These are phyloP conservation scores for Drosophila rubida DNA, from an alignment of 2,888 invertebrate species.

Conservation along the genomic window DNA sequence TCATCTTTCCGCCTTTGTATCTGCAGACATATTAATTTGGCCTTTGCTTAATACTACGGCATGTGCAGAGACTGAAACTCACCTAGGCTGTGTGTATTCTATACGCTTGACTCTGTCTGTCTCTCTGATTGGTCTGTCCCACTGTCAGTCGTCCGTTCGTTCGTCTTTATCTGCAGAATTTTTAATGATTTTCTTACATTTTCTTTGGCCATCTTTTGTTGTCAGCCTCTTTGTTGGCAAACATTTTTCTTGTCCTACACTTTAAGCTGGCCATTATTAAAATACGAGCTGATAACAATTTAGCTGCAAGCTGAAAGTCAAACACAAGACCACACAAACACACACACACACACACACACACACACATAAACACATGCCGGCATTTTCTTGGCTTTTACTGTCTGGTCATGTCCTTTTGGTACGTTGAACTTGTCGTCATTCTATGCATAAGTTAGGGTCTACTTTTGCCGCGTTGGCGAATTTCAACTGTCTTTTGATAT, in stretches of 20 bases:
- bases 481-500: constrained; percentile 50
- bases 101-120: background rate
- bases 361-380: constrained; percentile 34
- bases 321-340: constrained; percentile 57
- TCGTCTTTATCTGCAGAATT: constrained; percentile 56
- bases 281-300: constrained; percentile 76
- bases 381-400: constrained; percentile 60
- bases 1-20: constrained; percentile 30
- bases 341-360: constrained; percentile 26
- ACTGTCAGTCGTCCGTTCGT: constrained; percentile 11
- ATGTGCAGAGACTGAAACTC: constrained; percentile 38
- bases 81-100: constrained; percentile 31
- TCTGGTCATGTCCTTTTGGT: constrained; percentile 70
- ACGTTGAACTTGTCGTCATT: constrained; percentile 66
- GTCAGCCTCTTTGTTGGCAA: constrained; percentile 70
- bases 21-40: constrained; percentile 67
- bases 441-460: constrained; percentile 48
- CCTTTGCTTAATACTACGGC: constrained; percentile 60
- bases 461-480: constrained; percentile 54
- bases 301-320: constrained; percentile 75
- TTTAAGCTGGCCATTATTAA: constrained; percentile 81
- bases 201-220: constrained; percentile 54
- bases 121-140: background rate
- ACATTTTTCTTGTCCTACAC: constrained; percentile 78
- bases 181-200: constrained; percentile 70